Conservation (phyloP, 2,113 vertebrate species). For the Guaruba guarouba region DNA sequence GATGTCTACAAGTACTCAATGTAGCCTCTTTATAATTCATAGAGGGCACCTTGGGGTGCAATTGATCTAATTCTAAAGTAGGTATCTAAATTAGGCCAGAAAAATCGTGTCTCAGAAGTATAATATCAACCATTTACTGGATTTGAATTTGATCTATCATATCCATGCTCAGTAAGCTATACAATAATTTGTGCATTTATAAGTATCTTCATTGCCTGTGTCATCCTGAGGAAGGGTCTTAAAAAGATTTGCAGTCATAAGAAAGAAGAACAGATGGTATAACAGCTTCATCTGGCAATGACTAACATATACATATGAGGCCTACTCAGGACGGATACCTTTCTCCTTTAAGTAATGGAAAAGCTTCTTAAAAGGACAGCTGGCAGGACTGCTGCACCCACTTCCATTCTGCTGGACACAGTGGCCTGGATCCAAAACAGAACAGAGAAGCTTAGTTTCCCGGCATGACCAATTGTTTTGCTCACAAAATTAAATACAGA, state of each 20-base stretch:
- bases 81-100: slow-evolving; percentile 5
- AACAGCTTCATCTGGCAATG: slow-evolving; percentile 69
- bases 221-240: slow-evolving; percentile 61
- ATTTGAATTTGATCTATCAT: slow-evolving; percentile 30
- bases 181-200: slow-evolving; percentile 37
- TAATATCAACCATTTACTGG: slow-evolving; percentile 25
- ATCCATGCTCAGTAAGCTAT: slow-evolving; percentile 2
- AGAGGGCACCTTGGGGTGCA: slow-evolving; percentile 43
- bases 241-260: slow-evolving; percentile 65
- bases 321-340: slow-evolving; percentile 32
- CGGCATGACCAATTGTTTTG: background rate
- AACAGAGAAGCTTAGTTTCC: background rate
- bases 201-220: slow-evolving; percentile 50
- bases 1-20: slow-evolving; percentile 11
- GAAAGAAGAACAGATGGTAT: slow-evolving; percentile 60
- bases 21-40: slow-evolving; percentile 30
- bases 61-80: slow-evolving; percentile 39
- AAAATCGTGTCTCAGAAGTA: slow-evolving; percentile 34
- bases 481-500: background rate
- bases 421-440: slow-evolving; percentile 12
- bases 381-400: slow-evolving; percentile 36
- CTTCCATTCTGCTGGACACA: background rate
- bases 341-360: slow-evolving; percentile 56
- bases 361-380: slow-evolving; percentile 50
- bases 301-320: slow-evolving; percentile 42